These are phyloP conservation scores for Patella caerulea DNA, from an alignment of 2,888 invertebrate genomes.

Conservation along the genomic window DNA sequence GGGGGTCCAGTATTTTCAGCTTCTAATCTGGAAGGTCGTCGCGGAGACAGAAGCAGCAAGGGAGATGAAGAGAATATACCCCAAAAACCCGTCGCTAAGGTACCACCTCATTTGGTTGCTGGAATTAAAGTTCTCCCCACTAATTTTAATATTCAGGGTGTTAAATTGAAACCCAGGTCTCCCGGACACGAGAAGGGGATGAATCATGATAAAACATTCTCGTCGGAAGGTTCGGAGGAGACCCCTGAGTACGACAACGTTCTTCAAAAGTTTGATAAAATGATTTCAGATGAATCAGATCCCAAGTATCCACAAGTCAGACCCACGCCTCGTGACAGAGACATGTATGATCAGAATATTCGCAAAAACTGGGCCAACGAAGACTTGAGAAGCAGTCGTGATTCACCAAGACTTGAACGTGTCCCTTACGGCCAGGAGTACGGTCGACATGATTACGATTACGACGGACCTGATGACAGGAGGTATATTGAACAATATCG, in stretches of 20 bases:
- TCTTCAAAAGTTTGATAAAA: background rate
- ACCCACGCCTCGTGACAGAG: background rate
- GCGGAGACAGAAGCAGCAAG: background rate
- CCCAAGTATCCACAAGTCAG: background rate
- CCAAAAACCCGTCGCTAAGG: slow-evolving; percentile 61
- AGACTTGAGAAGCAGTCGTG: background rate
- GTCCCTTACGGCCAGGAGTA: background rate
- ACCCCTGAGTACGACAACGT: background rate
- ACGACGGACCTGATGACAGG: slow-evolving; percentile 15
- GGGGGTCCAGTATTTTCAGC: slow-evolving; percentile 49
- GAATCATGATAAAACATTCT: slow-evolving; percentile 19
- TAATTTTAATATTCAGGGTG: slow-evolving; percentile 31
- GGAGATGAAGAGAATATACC: slow-evolving; percentile 19
- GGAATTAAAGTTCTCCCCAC: slow-evolving; percentile 63
- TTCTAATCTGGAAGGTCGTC: slow-evolving; percentile 59
- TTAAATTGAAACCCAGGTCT: slow-evolving; percentile 37
- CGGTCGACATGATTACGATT: background rate
- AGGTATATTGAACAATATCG: slow-evolving; percentile 31
- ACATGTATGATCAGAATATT: background rate
- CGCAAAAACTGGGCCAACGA: slow-evolving; percentile 5
- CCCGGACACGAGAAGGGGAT: slow-evolving; percentile 20
- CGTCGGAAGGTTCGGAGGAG: background rate
- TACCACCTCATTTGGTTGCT: slow-evolving; percentile 59
- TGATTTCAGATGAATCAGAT: background rate
- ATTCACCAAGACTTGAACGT: background rate